Evolutionary conservation across 2,113 vertebrate genomes (phyloP).

Genomic region (Sinocyclocheilus grahami): DNA sequence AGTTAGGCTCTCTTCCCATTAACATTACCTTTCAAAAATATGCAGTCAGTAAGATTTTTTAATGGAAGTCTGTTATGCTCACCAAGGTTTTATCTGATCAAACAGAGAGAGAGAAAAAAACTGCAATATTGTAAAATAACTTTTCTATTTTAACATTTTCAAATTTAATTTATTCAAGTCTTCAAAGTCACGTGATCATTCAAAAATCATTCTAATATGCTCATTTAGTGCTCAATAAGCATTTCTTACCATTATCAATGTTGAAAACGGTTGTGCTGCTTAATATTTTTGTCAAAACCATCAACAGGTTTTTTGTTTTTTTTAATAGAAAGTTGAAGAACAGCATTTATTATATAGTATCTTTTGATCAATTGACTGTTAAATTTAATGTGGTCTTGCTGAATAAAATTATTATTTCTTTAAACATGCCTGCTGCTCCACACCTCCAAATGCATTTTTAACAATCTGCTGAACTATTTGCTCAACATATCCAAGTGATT

Average conservation of each 20-base stretch:
- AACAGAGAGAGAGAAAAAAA: too few relatives aligned
- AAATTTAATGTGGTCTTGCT: not conserved
- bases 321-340: not conserved
- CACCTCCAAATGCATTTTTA: constrained; percentile 23
- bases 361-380: not conserved
- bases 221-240: not conserved
- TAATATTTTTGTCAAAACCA: too few relatives aligned
- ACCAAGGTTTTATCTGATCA: too few relatives aligned
- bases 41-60: too few relatives aligned
- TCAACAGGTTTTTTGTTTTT: too few relatives aligned
- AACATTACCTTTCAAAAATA: too few relatives aligned
- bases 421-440: not conserved
- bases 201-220: not conserved
- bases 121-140: too few relatives aligned
- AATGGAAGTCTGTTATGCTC: too few relatives aligned
- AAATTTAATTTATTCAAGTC: too few relatives aligned
- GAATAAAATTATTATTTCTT: not conserved
- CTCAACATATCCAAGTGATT: constrained; percentile 25
- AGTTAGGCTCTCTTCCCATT: too few relatives aligned
- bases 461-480: constrained; percentile 20
- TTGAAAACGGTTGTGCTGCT: not conserved
- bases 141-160: too few relatives aligned
- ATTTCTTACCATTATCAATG: not conserved
- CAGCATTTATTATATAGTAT: not conserved
- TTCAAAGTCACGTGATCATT: too few relatives aligned